Conservation (phyloP, 1,140 invertebrate genomes). For the Atta colombica region DNA sequence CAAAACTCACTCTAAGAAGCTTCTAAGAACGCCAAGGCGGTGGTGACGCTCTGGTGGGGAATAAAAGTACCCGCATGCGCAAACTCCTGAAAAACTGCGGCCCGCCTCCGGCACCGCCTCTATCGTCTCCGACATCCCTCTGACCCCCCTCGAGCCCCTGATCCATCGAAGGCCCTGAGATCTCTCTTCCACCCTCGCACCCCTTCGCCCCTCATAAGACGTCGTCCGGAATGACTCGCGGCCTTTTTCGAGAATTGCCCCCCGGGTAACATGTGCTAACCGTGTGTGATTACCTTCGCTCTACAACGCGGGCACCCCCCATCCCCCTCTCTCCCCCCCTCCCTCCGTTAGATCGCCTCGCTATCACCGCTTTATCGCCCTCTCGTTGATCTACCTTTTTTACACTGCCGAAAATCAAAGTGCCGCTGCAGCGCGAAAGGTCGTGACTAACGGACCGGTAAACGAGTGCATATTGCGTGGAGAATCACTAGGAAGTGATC, state of each 20-base stretch:
- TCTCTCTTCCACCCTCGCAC: constrained; percentile 39
- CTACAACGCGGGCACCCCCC: not conserved
- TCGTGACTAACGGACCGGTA: constrained; percentile 20
- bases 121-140: constrained; percentile 74
- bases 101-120: constrained; percentile 84
- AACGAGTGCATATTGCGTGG: constrained; percentile 25
- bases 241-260: constrained; percentile 82
- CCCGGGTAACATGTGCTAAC: constrained; percentile 82
- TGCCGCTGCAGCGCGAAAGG: constrained; percentile 33
- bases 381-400: constrained; percentile 4
- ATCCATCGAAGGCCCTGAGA: constrained; percentile 63
- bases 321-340: too few species aligned
- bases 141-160: constrained; percentile 47
- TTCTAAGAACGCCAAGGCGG: constrained; percentile 84
- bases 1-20: constrained; percentile 86
- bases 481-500: constrained; percentile 6
- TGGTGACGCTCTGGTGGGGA: constrained; percentile 78
- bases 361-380: constrained; percentile 30
- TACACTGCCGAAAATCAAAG: constrained; percentile 71
- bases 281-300: constrained; percentile 79
- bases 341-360: not conserved
- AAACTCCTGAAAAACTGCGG: constrained; percentile 83
- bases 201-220: constrained; percentile 70
- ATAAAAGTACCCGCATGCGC: constrained; percentile 86
- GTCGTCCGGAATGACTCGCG: constrained; percentile 76